A percentile compares a stretch with the other conserved stretches of the same genome.
Conservation (phyloP, 2,888 invertebrate genomes). For the Ashinkailepas kermadecensis region DNA sequence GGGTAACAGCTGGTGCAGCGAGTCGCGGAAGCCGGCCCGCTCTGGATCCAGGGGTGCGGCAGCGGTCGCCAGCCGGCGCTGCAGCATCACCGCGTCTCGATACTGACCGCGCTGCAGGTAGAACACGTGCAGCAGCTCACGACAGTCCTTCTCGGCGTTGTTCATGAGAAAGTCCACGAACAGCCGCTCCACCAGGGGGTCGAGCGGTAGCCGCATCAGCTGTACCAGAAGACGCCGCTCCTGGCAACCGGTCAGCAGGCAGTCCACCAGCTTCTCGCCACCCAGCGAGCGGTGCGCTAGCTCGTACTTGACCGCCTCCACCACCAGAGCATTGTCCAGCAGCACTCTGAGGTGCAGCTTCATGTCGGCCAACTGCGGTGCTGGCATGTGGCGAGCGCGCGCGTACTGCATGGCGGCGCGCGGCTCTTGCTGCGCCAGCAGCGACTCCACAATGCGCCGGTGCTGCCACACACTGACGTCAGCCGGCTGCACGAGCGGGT, state of each 20-base stretch:
- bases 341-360: constrained; percentile 49
- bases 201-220: constrained; percentile 56
- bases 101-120: constrained; percentile 52
- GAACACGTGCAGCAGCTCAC: constrained; percentile 62
- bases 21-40: constrained; percentile 24
- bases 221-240: constrained; percentile 51
- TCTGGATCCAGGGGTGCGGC: neutral
- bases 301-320: constrained; percentile 58
- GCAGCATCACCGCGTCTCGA: constrained; percentile 38
- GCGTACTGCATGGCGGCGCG: constrained; percentile 63
- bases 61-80: neutral
- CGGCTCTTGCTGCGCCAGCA: constrained; percentile 59
- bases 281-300: constrained; percentile 50
- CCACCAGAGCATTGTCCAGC: constrained; percentile 55
- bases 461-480: constrained; percentile 67
- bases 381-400: constrained; percentile 52
- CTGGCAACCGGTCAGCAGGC: constrained; percentile 57
- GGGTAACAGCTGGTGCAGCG: constrained; percentile 29
- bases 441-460: constrained; percentile 52
- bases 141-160: constrained; percentile 49
- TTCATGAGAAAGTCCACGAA: constrained; percentile 58
- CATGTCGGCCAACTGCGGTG: constrained; percentile 49
- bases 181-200: constrained; percentile 56
- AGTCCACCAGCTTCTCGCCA: constrained; percentile 49
- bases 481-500: constrained; percentile 52